phyloP scores from a whole-genome alignment of 2,797 vertebrate species.

The Thamnophis elegans region DNA sequence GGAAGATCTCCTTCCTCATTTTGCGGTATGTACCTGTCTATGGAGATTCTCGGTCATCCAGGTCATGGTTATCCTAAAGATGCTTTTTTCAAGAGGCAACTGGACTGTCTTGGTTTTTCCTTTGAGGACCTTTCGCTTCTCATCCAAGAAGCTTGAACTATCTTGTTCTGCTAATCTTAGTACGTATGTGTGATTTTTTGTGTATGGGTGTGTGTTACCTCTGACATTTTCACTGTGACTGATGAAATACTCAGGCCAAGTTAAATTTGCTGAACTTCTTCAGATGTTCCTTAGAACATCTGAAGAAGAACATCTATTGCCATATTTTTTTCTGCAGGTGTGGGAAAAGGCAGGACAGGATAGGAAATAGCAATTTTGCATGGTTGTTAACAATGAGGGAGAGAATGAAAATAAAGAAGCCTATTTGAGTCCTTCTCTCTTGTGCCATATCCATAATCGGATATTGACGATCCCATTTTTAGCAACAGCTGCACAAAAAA shows the following conservation, averaged over 20 bases:
- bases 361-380: not conserved
- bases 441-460: too few species aligned
- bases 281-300: not conserved
- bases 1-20: constrained; percentile 92
- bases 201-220: not conserved
- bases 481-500: too few species aligned
- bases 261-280: not conserved
- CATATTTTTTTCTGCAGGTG: not conserved
- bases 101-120: not conserved
- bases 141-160: constrained; percentile 29
- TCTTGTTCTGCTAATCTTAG: not conserved
- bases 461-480: too few species aligned
- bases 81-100: not conserved
- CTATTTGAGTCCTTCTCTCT: too few species aligned
- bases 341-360: not conserved
- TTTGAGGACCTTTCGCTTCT: not conserved
- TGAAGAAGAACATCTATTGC: not conserved
- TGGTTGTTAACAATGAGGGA: not conserved
- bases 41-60: not conserved
- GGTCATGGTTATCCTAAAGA: not conserved
- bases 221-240: accelerated
- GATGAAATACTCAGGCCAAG: not conserved
- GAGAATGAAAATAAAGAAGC: not conserved
- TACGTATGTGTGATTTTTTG: too few species aligned
- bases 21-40: constrained; percentile 85